Conservation (phyloP, 2,888 invertebrate species). For the Dorcus parallelipipedus region DNA sequence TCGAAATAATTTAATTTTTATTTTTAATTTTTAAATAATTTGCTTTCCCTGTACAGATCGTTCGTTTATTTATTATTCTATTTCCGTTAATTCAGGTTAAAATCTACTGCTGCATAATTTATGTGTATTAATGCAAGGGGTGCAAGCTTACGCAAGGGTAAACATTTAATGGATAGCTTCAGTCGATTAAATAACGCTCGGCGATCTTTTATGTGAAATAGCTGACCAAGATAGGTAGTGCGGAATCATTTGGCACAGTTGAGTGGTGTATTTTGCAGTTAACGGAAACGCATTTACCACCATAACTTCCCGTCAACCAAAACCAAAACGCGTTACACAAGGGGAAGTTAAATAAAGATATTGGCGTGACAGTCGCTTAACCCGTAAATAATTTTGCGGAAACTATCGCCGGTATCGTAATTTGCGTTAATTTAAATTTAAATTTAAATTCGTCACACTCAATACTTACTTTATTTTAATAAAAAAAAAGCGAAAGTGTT, state of each 20-base stretch:
- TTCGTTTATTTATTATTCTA: too few relatives aligned
- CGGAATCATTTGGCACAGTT: constrained; percentile 2
- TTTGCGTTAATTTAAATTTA: background rate
- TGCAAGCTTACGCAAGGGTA: background rate
- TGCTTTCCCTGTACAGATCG: background rate
- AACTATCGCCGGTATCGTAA: too few relatives aligned
- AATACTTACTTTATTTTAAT: too few relatives aligned
- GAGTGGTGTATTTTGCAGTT: constrained; percentile 1
- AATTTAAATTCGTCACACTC: too few relatives aligned
- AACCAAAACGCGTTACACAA: background rate
- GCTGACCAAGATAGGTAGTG: constrained; percentile 2
- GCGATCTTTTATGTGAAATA: background rate
- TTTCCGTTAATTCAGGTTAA: too few relatives aligned
- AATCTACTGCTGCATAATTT: too few relatives aligned
- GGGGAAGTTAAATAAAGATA: constrained; percentile 1
- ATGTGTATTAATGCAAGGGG: too few relatives aligned
- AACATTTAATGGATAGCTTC: background rate
- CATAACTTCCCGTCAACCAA: background rate
- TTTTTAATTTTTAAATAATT: background rate
- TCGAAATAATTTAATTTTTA: background rate
- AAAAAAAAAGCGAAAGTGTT: too few relatives aligned
- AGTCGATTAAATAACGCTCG: background rate
- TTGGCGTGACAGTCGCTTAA: background rate
- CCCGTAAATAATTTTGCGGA: too few relatives aligned
- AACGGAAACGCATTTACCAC: constrained; percentile 1